Evolutionary conservation across 2,888 invertebrate genomes (phyloP).

Genomic region (Pseudanteris insignis): DNA sequence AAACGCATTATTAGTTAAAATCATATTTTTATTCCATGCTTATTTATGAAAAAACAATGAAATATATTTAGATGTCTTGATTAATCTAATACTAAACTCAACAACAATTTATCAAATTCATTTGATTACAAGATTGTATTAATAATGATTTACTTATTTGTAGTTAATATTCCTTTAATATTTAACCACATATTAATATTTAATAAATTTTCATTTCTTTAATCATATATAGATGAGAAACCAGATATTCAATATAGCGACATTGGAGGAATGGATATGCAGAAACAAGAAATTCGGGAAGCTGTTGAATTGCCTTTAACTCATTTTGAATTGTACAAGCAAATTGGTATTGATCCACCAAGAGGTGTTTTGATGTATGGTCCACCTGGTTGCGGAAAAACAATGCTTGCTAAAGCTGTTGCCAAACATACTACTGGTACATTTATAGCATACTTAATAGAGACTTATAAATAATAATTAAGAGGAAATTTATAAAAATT

Average conservation of each 20-base stretch:
- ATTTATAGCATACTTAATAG: background rate
- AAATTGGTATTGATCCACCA: slow-evolving; percentile 99
- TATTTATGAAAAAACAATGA: too few species aligned
- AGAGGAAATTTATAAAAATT: background rate
- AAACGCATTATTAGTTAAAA: too few species aligned
- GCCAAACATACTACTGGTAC: slow-evolving; percentile 97
- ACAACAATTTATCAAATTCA: too few species aligned
- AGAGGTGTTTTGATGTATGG: slow-evolving; percentile 98
- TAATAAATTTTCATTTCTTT: too few species aligned
- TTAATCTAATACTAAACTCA: too few species aligned
- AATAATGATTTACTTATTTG: too few species aligned
- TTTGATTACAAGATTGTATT: too few species aligned
- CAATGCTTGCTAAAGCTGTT: slow-evolving; percentile 99
- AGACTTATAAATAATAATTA: background rate
- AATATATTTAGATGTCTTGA: too few species aligned
- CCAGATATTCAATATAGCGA: slow-evolving; percentile 97
- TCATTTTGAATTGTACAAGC: slow-evolving; percentile 97
- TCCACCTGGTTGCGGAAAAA: slow-evolving; percentile 99
- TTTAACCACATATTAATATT: too few species aligned
- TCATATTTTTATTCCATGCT: too few species aligned
- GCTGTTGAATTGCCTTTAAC: slow-evolving; percentile 98
- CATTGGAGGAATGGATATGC: slow-evolving; percentile 99
- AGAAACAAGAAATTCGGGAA: slow-evolving; percentile 98
- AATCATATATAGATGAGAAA: slow-evolving; percentile 97
- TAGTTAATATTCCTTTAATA: too few species aligned